Percentiles rank a stretch among this genome's conserved stretches.
These are phyloP conservation scores for Lineus longissimus DNA, from an alignment of 1,140 invertebrate genomes.

Conservation along the genomic window DNA sequence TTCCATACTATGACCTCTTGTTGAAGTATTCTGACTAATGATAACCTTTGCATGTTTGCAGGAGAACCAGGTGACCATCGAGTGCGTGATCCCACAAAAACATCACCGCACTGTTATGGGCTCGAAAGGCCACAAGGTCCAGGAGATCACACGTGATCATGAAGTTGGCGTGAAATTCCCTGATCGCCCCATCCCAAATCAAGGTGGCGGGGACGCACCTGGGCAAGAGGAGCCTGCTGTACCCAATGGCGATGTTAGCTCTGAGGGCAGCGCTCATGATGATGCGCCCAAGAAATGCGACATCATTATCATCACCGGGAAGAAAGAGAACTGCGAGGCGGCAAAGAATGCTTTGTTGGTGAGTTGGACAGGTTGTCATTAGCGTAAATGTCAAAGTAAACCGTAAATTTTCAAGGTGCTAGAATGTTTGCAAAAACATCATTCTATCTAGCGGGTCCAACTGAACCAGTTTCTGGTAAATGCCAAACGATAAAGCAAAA, in stretches of 20 bases:
- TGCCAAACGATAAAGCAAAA: too few relatives aligned
- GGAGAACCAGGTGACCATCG: conserved; percentile 49
- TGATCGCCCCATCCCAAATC: conserved; percentile 31
- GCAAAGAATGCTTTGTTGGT: conserved; percentile 50
- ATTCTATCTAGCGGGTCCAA: too few relatives aligned
- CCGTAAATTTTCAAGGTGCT: too few relatives aligned
- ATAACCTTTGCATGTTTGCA: conserved; percentile 17
- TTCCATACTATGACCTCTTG: too few relatives aligned
- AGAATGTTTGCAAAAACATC: too few relatives aligned
- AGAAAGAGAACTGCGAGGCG: conserved; percentile 49
- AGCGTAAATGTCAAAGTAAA: too few relatives aligned
- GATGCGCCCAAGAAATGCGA: conserved; percentile 31
- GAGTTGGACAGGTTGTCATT: conserved; percentile 7
- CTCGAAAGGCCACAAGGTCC: conserved; percentile 46
- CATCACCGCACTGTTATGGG: conserved; percentile 54
- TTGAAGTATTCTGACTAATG: too few relatives aligned
- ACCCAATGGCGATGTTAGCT: conserved; percentile 34
- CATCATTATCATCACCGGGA: conserved; percentile 49
- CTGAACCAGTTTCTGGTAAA: too few relatives aligned
- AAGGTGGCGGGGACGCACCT: neutral
- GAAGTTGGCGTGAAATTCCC: conserved; percentile 55
- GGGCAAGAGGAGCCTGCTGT: conserved; percentile 8
- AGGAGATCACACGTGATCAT: conserved; percentile 43
- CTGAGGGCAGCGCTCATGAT: conserved; percentile 14
- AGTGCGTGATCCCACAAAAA: conserved; percentile 49